Evolutionary conservation across 2,797 vertebrate genomes (phyloP), one percentile per base, ranked within the genome.

Genomic region (Cercopithecus mitis): DNA sequence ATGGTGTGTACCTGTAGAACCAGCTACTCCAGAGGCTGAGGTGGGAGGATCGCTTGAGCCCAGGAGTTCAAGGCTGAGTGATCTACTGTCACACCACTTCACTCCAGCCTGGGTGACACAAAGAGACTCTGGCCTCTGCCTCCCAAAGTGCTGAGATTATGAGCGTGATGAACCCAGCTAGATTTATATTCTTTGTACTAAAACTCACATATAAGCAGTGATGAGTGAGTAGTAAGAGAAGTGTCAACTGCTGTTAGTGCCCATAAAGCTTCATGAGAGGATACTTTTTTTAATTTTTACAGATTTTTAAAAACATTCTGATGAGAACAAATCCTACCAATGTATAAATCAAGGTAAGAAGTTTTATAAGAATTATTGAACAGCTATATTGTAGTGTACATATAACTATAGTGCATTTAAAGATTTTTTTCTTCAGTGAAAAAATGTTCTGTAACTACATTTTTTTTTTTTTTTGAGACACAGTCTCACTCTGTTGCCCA

Each of bases 271-370:
- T 72, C 76, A 64, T 72, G 81, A 24, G 17, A 55, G 7, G 72
- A 39, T 5, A 58, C 39, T 5, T 41, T 45, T 43, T 76, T 55
- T 45, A 83, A 24, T 36, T 77, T 61, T 58, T 81, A 76, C 33
- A 70, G 84, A 57, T 52, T 55, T 70, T 64, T 88, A 61, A 61
- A 64, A 64, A 57, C 33, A 91, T 39, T 61, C 55, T 77, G 24
- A 85, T 83, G 20, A 96, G 67, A 83, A 83, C 19, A 89, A 75
- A 86, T 30, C 20, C 47, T 58, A 93, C 15, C 47, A 82, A 47
- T 82, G 91, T 89, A 73, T 50, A 95, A 91, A 95, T 88, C 36
- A 93, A 80, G 36, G 57, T 64, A 84, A 89, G 79, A 91, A 70
- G 25, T 92, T 50, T 92, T 79, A 36, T 73, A 57, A 72, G 57